These are phyloP conservation scores for Pseudeuparius sepicola DNA, from an alignment of 2,888 invertebrate genomes.

Conservation along the genomic window DNA sequence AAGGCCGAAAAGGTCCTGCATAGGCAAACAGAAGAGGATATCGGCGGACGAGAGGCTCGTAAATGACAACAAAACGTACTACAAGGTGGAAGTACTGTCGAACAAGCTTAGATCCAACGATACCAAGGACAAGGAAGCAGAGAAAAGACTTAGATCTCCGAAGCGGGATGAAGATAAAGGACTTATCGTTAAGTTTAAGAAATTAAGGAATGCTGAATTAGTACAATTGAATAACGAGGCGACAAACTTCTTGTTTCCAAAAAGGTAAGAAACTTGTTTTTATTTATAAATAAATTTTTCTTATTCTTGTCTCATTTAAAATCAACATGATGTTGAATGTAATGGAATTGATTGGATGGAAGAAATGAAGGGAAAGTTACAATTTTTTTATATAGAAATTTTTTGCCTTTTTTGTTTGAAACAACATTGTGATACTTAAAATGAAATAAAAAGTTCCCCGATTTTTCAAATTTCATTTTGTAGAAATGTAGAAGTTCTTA, in stretches of 20 bases:
- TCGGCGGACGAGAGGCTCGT: constrained; percentile 46
- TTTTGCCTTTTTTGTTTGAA: no score
- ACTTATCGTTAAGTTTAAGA: constrained; percentile 58
- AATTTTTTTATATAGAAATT: no score
- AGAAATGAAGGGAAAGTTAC: no score
- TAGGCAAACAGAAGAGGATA: constrained; percentile 29
- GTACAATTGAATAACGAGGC: constrained; percentile 74
- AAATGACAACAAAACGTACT: constrained; percentile 48
- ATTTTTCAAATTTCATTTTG: no score
- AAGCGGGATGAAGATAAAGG: constrained; percentile 26
- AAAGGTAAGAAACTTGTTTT: constrained; percentile 34
- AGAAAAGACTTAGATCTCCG: constrained; percentile 18
- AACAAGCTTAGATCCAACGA: constrained; percentile 54
- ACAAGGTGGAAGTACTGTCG: constrained; percentile 62
- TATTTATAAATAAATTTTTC: no score
- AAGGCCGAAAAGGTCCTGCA: constrained; percentile 33
- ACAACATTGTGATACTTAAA: no score
- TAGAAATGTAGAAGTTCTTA: no score
- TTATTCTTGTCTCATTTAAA: no score
- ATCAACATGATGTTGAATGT: no score
- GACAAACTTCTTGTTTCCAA: constrained; percentile 78
- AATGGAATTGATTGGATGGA: no score
- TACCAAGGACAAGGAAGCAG: constrained; percentile 24
- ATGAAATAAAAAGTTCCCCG: no score
- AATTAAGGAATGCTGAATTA: constrained; percentile 63